A percentile compares a stretch with the other conserved stretches of the same genome.
Evolutionary conservation across 2,113 vertebrate species (phyloP).

Genomic region (Clarias batrachus): DNA sequence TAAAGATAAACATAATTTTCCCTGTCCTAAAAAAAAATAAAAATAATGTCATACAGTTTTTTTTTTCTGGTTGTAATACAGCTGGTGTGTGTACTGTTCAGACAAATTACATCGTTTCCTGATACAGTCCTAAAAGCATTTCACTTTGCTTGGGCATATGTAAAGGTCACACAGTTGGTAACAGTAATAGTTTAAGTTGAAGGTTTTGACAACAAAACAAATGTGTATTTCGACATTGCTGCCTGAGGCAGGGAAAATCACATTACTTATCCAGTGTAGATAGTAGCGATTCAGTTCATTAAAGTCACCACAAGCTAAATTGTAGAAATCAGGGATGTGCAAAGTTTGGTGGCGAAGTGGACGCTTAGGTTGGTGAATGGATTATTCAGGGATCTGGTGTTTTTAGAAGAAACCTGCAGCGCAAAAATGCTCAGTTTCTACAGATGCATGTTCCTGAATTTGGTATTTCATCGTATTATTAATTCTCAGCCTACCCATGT

Average conservation of each 20-base stretch:
- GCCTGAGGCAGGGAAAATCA: slow-evolving; percentile 11
- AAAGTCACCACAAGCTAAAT: not conserved
- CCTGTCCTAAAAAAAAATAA: not conserved
- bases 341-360: not conserved
- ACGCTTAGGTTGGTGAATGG: not conserved
- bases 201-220: not conserved
- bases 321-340: not conserved
- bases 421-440: not conserved
- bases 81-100: not conserved
- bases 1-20: not conserved
- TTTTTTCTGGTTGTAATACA: not conserved
- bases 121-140: not conserved
- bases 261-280: slow-evolving; percentile 15
- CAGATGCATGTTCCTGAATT: slow-evolving; percentile 1
- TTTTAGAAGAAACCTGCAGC: slow-evolving; percentile 10
- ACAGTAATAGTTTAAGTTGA: not conserved
- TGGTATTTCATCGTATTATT: slow-evolving; percentile 42
- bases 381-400: not conserved
- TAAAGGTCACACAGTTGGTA: not conserved
- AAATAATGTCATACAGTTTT: not conserved
- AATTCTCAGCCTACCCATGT: slow-evolving; percentile 39
- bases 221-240: not conserved
- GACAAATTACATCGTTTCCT: not conserved
- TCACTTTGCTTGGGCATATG: not conserved
- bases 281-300: slow-evolving; percentile 3